phyloP scores from a whole-genome alignment of 2,888 invertebrate genomes.

The Drosophila cracens region DNA sequence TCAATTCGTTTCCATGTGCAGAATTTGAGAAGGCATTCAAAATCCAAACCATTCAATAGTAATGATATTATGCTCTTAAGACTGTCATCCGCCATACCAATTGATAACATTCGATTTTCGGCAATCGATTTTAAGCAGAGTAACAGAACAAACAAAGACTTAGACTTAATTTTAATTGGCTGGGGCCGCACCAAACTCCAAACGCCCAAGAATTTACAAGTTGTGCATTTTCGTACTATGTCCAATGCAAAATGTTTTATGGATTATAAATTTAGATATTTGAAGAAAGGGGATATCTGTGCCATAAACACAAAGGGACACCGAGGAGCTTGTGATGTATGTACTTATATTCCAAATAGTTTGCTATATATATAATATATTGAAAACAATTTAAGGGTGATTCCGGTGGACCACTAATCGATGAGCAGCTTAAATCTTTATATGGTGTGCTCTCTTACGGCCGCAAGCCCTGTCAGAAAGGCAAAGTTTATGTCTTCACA shows the following conservation, averaged over 20 bases:
- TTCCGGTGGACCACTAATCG: conserved; percentile 83
- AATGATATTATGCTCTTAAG: conserved; percentile 79
- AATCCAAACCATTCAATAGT: conserved; percentile 66
- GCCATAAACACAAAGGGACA: conserved; percentile 66
- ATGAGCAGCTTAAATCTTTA: conserved; percentile 50
- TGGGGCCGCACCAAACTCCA: conserved; percentile 75
- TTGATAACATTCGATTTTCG: conserved; percentile 57
- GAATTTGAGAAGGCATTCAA: conserved; percentile 61
- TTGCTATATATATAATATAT: background rate
- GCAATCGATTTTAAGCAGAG: conserved; percentile 43
- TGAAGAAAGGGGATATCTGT: conserved; percentile 78
- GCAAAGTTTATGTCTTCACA: conserved; percentile 66
- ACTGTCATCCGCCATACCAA: conserved; percentile 60
- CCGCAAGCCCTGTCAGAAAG: conserved; percentile 46
- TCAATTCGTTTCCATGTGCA: conserved; percentile 62
- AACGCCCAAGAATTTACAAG: conserved; percentile 56
- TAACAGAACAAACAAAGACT: background rate
- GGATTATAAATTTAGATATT: conserved; percentile 53
- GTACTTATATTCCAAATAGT: conserved; percentile 6
- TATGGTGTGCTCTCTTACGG: conserved; percentile 83
- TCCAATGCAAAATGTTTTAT: conserved; percentile 62
- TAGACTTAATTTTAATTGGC: conserved; percentile 65
- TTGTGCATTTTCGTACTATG: conserved; percentile 71
- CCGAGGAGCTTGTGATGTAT: conserved; percentile 82
- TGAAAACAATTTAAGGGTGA: conserved; percentile 72